A percentile compares a stretch with the other conserved stretches of the same genome.
Evolutionary conservation across 1,140 invertebrate species (phyloP).

Genomic region (Brachionus koreanus): DNA sequence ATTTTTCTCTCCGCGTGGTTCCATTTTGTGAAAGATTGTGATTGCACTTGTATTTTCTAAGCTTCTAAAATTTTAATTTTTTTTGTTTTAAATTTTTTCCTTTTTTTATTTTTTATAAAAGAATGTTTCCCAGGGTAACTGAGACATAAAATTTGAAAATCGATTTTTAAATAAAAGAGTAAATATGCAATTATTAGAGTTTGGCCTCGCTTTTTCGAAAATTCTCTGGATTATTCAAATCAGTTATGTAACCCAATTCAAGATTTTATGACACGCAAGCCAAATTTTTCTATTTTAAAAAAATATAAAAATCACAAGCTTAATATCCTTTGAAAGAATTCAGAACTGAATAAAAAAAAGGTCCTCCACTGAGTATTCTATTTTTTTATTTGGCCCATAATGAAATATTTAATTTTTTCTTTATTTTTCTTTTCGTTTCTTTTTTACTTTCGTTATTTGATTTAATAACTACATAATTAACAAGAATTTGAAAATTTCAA

Average conservation of each 20-base stretch:
- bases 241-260: neutral
- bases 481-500: neutral
- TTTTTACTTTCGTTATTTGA: neutral
- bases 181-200: neutral
- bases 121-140: neutral
- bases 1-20: too few relatives aligned
- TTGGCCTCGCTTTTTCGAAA: neutral
- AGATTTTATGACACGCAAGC: neutral
- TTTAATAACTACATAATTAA: constrained; percentile 23
- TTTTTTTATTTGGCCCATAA: neutral
- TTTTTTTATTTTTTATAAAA: neutral
- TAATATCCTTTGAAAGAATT: neutral
- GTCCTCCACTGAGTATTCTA: neutral
- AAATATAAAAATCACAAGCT: neutral
- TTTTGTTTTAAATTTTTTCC: too few relatives aligned
- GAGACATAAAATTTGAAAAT: neutral
- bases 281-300: neutral
- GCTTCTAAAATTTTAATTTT: neutral
- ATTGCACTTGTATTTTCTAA: neutral
- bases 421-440: neutral
- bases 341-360: neutral
- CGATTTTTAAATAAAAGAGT: neutral
- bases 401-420: constrained; percentile 3
- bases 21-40: too few relatives aligned
- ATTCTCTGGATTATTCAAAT: neutral